Conservation (phyloP, 2,113 vertebrate species). For the Phalacrocorax aristotelis region DNA sequence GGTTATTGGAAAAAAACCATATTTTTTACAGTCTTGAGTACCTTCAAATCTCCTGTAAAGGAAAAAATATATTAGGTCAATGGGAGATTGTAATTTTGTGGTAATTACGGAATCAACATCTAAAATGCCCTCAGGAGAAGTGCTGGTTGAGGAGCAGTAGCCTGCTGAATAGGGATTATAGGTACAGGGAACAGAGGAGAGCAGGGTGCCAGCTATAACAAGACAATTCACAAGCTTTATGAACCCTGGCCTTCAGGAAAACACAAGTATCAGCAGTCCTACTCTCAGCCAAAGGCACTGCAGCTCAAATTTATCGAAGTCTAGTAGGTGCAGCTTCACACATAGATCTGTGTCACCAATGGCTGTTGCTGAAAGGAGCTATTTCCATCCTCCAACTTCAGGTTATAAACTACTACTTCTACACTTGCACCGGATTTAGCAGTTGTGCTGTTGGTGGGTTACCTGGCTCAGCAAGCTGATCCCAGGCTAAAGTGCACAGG, state of each 20-base stretch:
- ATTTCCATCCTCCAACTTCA: neutral
- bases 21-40: neutral
- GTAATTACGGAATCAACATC: neutral
- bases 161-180: neutral
- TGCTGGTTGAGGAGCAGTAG: neutral
- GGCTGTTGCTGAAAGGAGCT: neutral
- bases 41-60: neutral
- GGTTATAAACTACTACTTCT: neutral
- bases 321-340: neutral
- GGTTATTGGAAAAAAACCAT: neutral
- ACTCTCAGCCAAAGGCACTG: accelerated
- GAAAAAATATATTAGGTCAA: neutral
- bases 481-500: accelerated
- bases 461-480: neutral
- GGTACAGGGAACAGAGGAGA: neutral
- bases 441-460: accelerated
- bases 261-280: neutral
- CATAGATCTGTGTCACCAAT: accelerated
- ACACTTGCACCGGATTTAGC: neutral
- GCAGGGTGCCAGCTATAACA: neutral
- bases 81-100: neutral
- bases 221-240: neutral
- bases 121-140: neutral
- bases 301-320: neutral
- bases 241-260: neutral